Conservation (phyloP, 2,113 vertebrate species). For the Tenebrosternarchus preto region DNA sequence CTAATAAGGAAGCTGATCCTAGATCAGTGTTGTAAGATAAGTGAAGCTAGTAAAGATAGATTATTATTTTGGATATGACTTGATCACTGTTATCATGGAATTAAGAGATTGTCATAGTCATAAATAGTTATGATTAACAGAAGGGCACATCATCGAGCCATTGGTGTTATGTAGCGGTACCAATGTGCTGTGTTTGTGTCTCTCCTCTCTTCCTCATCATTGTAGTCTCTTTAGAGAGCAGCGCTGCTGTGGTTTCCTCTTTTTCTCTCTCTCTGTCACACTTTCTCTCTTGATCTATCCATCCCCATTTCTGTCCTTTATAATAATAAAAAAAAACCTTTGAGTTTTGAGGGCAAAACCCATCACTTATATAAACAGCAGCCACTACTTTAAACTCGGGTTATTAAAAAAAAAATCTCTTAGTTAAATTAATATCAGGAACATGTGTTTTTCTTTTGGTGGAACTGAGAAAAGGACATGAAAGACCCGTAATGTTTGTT, state of each 20-base stretch:
- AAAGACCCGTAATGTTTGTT: conserved; percentile 43
- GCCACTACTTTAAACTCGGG: not conserved
- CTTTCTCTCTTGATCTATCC: conserved; percentile 10
- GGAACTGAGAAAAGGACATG: conserved; percentile 57
- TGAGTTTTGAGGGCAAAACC: conserved; percentile 1
- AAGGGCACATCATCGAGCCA: conserved; percentile 12
- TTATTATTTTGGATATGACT: not conserved
- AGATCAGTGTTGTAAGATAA: not conserved
- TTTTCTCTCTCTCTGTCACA: conserved; percentile 30
- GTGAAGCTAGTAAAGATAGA: not conserved
- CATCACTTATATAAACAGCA: not conserved
- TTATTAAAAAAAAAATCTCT: too few species aligned
- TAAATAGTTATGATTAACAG: not conserved
- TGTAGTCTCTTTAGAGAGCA: conserved; percentile 44
- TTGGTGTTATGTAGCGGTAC: conserved; percentile 22
- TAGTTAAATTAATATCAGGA: not conserved
- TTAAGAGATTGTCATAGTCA: too few species aligned
- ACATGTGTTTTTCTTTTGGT: conserved; percentile 27
- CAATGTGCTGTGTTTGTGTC: conserved; percentile 23
- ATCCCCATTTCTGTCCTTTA: not conserved
- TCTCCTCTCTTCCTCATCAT: conserved; percentile 21
- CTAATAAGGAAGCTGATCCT: not conserved
- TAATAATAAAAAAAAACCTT: not conserved
- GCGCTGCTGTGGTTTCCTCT: conserved; percentile 64
- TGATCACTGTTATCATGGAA: too few species aligned